Percentiles rank a stretch among this genome's conserved stretches.
Evolutionary conservation across 2,113 vertebrate genomes (phyloP).

Genomic region (Microcebus jonahi): DNA sequence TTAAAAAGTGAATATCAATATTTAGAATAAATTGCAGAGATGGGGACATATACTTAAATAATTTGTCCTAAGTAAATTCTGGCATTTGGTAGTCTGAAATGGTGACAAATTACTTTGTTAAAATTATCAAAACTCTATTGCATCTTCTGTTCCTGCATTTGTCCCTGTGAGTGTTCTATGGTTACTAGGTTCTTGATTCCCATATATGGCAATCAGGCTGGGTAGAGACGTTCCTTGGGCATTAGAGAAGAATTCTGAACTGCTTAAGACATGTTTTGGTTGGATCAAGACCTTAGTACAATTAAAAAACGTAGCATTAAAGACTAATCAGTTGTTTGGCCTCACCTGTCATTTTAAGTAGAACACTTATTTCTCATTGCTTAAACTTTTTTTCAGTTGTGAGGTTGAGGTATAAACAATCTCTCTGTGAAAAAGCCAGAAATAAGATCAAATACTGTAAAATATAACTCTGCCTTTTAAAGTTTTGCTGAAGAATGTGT

Average conservation of each 20-base stretch:
- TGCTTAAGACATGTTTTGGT: constrained; percentile 66
- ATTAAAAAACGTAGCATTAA: constrained; percentile 72
- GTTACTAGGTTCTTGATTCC: constrained; percentile 52
- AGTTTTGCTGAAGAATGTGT: constrained; percentile 79
- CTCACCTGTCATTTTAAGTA: constrained; percentile 69
- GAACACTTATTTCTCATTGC: constrained; percentile 75
- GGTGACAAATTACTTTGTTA: constrained; percentile 20
- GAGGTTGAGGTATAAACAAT: constrained; percentile 75
- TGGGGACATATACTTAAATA: not conserved
- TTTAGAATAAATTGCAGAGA: constrained; percentile 56
- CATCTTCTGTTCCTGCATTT: constrained; percentile 58
- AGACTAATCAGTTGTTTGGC: constrained; percentile 64
- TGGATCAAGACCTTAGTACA: constrained; percentile 71
- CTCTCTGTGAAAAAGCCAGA: constrained; percentile 80
- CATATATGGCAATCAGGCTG: constrained; percentile 19
- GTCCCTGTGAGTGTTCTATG: constrained; percentile 66
- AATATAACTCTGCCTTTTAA: constrained; percentile 79
- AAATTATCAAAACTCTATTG: constrained; percentile 6
- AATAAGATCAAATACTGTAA: constrained; percentile 78
- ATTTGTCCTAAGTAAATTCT: constrained; percentile 43
- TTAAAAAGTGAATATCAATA: constrained; percentile 43
- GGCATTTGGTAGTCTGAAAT: constrained; percentile 40
- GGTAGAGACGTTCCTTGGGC: constrained; percentile 55
- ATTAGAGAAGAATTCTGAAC: constrained; percentile 62
- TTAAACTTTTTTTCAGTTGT: constrained; percentile 82